Evolutionary conservation across 2,113 vertebrate species (phyloP).

Genomic region (Sisor rabdophorus): DNA sequence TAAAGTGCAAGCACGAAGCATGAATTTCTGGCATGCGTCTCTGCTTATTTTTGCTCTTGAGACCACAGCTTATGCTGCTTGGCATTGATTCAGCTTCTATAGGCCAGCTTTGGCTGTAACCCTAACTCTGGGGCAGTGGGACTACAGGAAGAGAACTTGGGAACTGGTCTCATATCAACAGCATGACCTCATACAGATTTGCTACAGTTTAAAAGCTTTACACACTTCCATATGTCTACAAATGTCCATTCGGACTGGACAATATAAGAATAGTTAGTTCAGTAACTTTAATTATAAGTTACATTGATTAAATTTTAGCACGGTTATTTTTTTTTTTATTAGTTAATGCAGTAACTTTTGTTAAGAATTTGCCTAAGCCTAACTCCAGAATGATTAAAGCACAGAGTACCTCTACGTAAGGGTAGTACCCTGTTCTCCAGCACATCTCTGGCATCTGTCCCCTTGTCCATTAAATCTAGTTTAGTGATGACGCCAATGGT

Average conservation of each 20-base stretch:
- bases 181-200: conserved; percentile 32
- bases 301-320: neutral
- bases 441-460: conserved; percentile 83
- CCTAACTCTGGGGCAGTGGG: conserved; percentile 19
- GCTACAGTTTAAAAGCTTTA: neutral
- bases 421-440: conserved; percentile 90
- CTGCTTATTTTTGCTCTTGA: conserved; percentile 51
- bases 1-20: conserved; percentile 57
- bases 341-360: too few species aligned
- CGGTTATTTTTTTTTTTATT: neutral
- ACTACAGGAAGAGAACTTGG: conserved; percentile 25
- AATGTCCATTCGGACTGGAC: neutral
- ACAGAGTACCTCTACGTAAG: conserved; percentile 79
- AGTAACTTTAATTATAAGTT: neutral
- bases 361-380: neutral
- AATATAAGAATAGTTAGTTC: too few species aligned
- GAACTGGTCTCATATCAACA: conserved; percentile 24
- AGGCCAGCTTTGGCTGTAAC: conserved; percentile 25
- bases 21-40: conserved; percentile 64
- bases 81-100: conserved; percentile 30
- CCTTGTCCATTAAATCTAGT: conserved; percentile 91
- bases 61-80: conserved; percentile 29
- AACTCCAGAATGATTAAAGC: neutral
- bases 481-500: conserved; percentile 94
- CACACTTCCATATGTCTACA: neutral